phyloP scores from a whole-genome alignment of 1,140 invertebrate species.

The Wasmannia auropunctata region DNA sequence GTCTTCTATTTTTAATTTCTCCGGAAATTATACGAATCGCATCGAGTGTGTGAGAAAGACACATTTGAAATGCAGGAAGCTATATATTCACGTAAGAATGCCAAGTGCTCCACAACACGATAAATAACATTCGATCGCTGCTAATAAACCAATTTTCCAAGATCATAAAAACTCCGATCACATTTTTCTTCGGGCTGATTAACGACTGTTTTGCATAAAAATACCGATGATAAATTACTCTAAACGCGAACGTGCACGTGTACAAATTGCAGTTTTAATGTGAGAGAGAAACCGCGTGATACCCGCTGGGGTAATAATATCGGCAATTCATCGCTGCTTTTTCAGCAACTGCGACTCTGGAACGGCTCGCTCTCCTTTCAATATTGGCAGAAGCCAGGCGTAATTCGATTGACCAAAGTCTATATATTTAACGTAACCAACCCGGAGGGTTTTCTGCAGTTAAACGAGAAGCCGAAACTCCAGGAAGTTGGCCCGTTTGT shows the following conservation, averaged over 20 bases:
- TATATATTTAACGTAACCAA: slow-evolving; percentile 96
- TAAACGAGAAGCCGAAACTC: slow-evolving; percentile 92
- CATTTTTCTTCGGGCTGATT: not conserved
- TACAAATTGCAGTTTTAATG: not conserved
- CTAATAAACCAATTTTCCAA: not conserved
- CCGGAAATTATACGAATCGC: slow-evolving; percentile 4
- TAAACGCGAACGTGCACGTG: not conserved
- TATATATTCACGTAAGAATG: slow-evolving; percentile 9
- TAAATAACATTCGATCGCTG: not conserved
- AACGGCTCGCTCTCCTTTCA: slow-evolving; percentile 94
- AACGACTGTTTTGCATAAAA: slow-evolving; percentile 5
- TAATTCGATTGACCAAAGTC: slow-evolving; percentile 94
- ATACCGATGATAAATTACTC: not conserved
- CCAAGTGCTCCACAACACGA: not conserved
- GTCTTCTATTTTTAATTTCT: slow-evolving; percentile 18
- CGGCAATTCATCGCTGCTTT: slow-evolving; percentile 64
- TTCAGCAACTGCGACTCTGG: slow-evolving; percentile 93
- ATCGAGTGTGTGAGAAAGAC: not conserved
- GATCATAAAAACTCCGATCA: not conserved
- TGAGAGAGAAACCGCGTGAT: slow-evolving; percentile 7
- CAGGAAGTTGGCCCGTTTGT: slow-evolving; percentile 94
- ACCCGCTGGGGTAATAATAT: slow-evolving; percentile 9
- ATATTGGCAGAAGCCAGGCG: slow-evolving; percentile 96
- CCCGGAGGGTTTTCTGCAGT: slow-evolving; percentile 91
- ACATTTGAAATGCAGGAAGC: not conserved